Conservation (phyloP, 2,113 vertebrate species). For the Colinus virginianus region DNA sequence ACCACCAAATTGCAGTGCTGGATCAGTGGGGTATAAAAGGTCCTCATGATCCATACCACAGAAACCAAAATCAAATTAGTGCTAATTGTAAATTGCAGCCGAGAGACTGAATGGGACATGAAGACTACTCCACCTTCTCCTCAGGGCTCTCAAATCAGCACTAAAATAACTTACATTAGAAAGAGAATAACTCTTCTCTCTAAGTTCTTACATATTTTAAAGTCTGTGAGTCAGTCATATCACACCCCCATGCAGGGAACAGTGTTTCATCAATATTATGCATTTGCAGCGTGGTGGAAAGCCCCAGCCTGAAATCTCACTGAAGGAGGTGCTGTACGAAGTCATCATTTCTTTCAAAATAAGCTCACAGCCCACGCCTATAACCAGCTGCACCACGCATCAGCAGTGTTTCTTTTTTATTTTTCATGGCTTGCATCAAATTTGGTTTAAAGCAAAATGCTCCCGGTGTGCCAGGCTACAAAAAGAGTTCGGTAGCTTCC, state of each 20-base stretch:
- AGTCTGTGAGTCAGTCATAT: neutral
- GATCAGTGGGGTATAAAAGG: neutral
- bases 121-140: neutral
- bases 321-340: neutral
- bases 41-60: neutral
- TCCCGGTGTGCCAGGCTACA: neutral
- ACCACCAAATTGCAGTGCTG: slow-evolving; percentile 8
- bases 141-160: slow-evolving; percentile 22
- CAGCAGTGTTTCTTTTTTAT: neutral
- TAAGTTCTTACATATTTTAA: neutral
- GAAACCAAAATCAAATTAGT: slow-evolving; percentile 57
- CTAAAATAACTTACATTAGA: slow-evolving; percentile 13
- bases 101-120: slow-evolving; percentile 53
- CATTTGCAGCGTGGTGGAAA: neutral
- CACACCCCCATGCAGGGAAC: neutral
- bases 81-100: slow-evolving; percentile 48
- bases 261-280: neutral
- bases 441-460: neutral
- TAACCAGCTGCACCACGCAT: neutral
- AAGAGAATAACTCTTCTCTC: neutral
- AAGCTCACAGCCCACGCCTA: neutral
- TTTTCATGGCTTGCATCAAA: slow-evolving; percentile 10
- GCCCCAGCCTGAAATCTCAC: neutral
- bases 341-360: neutral
- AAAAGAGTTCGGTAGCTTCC: neutral